These are phyloP conservation scores for Aradus depressus DNA, from an alignment of 2,888 invertebrate genomes.

Conservation along the genomic window DNA sequence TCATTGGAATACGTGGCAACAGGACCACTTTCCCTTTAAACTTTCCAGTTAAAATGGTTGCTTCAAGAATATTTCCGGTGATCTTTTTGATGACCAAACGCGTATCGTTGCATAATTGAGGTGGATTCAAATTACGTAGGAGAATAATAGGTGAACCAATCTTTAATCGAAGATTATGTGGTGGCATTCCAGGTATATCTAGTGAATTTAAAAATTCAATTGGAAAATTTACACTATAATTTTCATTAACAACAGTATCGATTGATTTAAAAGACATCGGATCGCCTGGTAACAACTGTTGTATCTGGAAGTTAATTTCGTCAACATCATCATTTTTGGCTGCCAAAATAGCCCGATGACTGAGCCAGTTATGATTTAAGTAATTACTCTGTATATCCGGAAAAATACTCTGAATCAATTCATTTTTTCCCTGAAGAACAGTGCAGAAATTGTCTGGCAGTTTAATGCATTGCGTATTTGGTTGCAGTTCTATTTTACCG, in stretches of 20 bases:
- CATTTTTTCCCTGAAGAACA: conserved; percentile 29
- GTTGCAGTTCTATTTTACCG: conserved; percentile 31
- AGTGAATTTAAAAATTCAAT: conserved; percentile 34
- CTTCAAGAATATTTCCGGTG: conserved; percentile 30
- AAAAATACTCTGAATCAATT: conserved; percentile 33
- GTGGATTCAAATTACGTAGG: conserved; percentile 31
- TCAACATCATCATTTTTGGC: conserved; percentile 33
- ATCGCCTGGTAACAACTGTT: no score
- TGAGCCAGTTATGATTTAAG: conserved; percentile 30
- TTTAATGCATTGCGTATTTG: conserved; percentile 30
- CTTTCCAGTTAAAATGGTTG: conserved; percentile 27
- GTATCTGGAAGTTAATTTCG: conserved; percentile 32
- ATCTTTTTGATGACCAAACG: conserved; percentile 29
- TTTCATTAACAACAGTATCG: no score
- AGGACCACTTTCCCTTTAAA: conserved; percentile 31
- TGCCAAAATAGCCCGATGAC: conserved; percentile 33
- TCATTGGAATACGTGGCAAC: conserved; percentile 22
- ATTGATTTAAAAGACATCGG: conserved; percentile 25
- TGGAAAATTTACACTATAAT: conserved; percentile 28
- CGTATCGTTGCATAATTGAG: conserved; percentile 32
- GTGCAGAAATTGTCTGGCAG: conserved; percentile 32
- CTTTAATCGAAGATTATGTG: conserved; percentile 29
- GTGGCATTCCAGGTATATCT: conserved; percentile 29
- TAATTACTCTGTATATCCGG: conserved; percentile 33
- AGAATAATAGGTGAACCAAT: conserved; percentile 31